phyloP scores from a whole-genome alignment of 2,797 vertebrate genomes.

The Pseudochaenichthys georgianus region DNA sequence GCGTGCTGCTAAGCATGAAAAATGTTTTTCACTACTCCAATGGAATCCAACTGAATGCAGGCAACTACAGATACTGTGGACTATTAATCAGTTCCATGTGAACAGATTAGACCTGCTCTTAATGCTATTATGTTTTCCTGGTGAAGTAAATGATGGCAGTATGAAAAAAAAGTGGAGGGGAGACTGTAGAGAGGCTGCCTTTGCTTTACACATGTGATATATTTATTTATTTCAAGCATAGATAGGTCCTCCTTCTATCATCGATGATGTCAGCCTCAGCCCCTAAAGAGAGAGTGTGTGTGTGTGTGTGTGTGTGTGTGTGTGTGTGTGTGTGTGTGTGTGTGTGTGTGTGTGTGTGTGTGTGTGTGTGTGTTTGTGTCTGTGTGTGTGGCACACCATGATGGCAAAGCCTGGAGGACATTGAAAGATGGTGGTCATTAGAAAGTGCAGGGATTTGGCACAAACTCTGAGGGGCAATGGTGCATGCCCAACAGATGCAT shows the following conservation, averaged over 20 bases:
- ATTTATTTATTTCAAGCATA: conserved; percentile 21
- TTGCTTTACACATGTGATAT: conserved; percentile 6
- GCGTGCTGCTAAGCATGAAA: conserved; percentile 71
- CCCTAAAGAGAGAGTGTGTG: conserved; percentile 19
- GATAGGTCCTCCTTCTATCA: conserved; percentile 30
- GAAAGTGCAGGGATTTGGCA: conserved; percentile 71
- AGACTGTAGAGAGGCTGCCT: conserved; percentile 10
- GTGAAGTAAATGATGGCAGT: conserved; percentile 48
- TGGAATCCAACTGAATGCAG: conserved; percentile 58
- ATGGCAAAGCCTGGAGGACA: conserved; percentile 64
- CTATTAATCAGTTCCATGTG: conserved; percentile 74
- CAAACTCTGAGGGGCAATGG: conserved; percentile 74
- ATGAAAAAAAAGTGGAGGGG: conserved; percentile 23
- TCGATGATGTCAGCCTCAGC: conserved; percentile 25
- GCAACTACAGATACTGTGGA: conserved; percentile 59
- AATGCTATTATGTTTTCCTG: conserved; percentile 50
- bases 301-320: conserved; percentile 40
- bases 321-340: conserved; percentile 33
- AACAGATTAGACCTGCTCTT: conserved; percentile 65
- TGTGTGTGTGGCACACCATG: conserved; percentile 23
- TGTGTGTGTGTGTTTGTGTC: conserved; percentile 15
- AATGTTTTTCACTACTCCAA: conserved; percentile 63
- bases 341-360: conserved; percentile 29
- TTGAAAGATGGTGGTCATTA: conserved; percentile 81
- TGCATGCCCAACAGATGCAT: conserved; percentile 72